Conservation (phyloP, 2,888 invertebrate genomes). For the Phortica magna region DNA sequence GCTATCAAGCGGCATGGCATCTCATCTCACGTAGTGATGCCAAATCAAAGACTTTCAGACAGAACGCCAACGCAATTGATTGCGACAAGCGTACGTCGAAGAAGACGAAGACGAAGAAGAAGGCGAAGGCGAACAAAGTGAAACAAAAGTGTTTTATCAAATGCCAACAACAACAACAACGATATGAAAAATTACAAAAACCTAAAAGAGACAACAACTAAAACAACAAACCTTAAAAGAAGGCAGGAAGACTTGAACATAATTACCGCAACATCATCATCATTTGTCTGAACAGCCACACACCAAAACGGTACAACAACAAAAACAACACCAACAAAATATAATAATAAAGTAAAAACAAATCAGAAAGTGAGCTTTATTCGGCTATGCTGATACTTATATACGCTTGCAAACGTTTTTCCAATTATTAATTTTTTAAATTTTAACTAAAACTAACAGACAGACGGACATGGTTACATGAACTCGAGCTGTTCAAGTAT, state of each 20-base stretch:
- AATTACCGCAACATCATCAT: conserved; percentile 30
- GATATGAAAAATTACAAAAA: background rate
- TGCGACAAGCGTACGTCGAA: conserved; percentile 52
- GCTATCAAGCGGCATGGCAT: conserved; percentile 9
- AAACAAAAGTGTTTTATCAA: conserved; percentile 24
- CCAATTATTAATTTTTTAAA: no score
- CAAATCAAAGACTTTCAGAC: conserved; percentile 22
- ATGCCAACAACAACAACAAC: conserved; percentile 40
- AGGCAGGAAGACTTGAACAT: conserved; percentile 31
- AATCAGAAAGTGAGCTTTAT: no score
- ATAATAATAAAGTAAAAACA: background rate
- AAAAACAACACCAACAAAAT: background rate
- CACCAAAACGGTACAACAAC: background rate
- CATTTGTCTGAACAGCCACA: conserved; percentile 20
- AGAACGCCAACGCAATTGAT: conserved; percentile 53
- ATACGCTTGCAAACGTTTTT: no score
- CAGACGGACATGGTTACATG: no score
- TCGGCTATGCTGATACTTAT: no score
- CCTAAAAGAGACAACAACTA: background rate
- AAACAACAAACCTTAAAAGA: conserved; percentile 8
- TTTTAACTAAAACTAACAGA: no score
- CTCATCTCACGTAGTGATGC: conserved; percentile 9
- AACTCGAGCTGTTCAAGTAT: no score
- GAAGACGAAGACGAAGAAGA: conserved; percentile 58
- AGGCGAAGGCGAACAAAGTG: conserved; percentile 51